Conservation (phyloP, 64 coral and sea anemone species). For the Montipora foliosa region DNA sequence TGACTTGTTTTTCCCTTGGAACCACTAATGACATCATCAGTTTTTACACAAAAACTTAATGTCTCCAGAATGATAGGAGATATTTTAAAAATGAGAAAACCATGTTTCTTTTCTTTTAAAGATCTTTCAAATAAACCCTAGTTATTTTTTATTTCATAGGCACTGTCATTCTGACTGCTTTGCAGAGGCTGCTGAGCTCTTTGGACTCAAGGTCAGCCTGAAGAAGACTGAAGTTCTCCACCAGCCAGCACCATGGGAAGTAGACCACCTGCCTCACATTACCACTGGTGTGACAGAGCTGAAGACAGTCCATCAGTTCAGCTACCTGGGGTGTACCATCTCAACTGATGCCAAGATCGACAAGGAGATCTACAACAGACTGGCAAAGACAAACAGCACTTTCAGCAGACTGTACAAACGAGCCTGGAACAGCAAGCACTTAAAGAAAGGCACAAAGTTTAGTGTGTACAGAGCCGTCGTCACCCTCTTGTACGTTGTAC, state of each 20-base stretch:
- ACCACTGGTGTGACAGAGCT: neutral
- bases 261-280: neutral
- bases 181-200: no score
- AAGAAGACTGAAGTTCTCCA: neutral
- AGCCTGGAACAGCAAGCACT: neutral
- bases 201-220: neutral
- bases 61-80: no score
- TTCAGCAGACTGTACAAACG: neutral
- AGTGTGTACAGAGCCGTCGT: conserved; percentile 12
- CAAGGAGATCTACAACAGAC: neutral
- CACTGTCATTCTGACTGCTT: neutral
- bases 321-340: neutral
- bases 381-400: neutral
- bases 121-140: no score
- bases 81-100: no score
- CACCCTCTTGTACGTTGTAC: neutral
- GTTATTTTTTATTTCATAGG: no score
- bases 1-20: no score
- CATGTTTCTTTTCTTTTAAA: no score
- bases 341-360: neutral
- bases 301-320: neutral
- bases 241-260: neutral
- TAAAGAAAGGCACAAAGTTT: neutral
- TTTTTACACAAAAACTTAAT: no score
- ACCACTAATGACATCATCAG: no score